Base-by-base conservation (phyloP, 2,113 vertebrate species). In the Lethenteron reissneri region DNA sequence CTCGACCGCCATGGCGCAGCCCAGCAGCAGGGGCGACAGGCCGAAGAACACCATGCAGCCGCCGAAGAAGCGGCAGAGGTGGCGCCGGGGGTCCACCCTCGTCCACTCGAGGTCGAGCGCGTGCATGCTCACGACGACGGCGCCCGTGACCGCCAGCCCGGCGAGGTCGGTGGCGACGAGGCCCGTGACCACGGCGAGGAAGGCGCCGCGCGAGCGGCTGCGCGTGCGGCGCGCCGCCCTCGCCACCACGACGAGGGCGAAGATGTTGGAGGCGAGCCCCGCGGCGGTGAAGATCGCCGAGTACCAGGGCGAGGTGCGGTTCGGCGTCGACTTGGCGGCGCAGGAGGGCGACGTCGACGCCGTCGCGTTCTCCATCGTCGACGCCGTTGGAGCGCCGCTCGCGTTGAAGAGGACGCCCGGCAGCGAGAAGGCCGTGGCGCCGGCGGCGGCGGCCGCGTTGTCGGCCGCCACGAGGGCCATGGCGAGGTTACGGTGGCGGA, bases 21-120 rank as follows among this genome's bases (percentile, higher is more conserved):
- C 85, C 57, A 97, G 82, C 64, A 96, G 77, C 77, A 99, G 80
- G 0, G 94, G 92, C 58, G 86, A 88, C 73, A 90, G 83, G 73
- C 94, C 90, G 0, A 92, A 99, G 77, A 99, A 99, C n/a, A 99
- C 83, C 94, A 99, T 95, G 68, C 82, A 84, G 71, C 88, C 83
- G 1, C 94, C 94, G 57, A 99, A 85, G 77, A 92, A 97, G 78
- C 81, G 84, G 81, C 94, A 99, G 71, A 96, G 87, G 73, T 84
- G 82, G 78, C 89, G 94, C 71, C 77, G 1, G 0, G 89, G 83
- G 77, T 97, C 94, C 10, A 84, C 74, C 0, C 64, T 0, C 0
- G 70, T 75, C 92, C 91, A 96, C 74, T 85, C 56, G 15, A 92
- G 85, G 15, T 75, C 75, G 1, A 75, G 80, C 3, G 82, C 69